Evolutionary conservation across 2,888 invertebrate species (phyloP).

Genomic region (Tipula vernalis): DNA sequence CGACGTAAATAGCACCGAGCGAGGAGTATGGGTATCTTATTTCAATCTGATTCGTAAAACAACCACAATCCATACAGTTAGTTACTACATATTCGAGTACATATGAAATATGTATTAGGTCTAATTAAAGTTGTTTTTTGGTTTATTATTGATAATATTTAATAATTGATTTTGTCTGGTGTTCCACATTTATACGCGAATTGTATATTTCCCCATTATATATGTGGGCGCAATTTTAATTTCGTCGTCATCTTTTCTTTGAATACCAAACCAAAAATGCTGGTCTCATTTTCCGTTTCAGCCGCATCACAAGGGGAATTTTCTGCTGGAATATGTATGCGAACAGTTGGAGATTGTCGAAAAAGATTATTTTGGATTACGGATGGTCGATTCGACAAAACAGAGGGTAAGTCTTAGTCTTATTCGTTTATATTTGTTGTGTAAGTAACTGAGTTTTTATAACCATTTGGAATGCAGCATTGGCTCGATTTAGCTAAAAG

Average conservation of each 20-base stretch:
- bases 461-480: slow-evolving; percentile 50
- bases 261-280: neutral
- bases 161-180: neutral
- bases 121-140: neutral
- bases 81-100: neutral
- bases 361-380: slow-evolving; percentile 87
- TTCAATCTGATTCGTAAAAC: neutral
- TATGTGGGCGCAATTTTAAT: neutral
- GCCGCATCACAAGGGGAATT: slow-evolving; percentile 82
- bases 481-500: slow-evolving; percentile 88
- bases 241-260: neutral
- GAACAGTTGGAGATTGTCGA: slow-evolving; percentile 81
- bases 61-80: neutral
- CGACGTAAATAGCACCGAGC: neutral
- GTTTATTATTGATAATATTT: neutral
- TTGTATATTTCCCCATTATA: neutral
- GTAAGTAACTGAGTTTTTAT: neutral
- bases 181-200: neutral
- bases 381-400: slow-evolving; percentile 79
- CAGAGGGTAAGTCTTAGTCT: slow-evolving; percentile 53
- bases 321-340: slow-evolving; percentile 80
- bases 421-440: neutral
- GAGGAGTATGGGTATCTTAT: neutral
- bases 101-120: neutral
- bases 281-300: slow-evolving; percentile 35